Percentiles rank a stretch among this genome's conserved stretches.
Evolutionary conservation across 2,888 invertebrate species (phyloP).

Genomic region (Galeruca laticollis): DNA sequence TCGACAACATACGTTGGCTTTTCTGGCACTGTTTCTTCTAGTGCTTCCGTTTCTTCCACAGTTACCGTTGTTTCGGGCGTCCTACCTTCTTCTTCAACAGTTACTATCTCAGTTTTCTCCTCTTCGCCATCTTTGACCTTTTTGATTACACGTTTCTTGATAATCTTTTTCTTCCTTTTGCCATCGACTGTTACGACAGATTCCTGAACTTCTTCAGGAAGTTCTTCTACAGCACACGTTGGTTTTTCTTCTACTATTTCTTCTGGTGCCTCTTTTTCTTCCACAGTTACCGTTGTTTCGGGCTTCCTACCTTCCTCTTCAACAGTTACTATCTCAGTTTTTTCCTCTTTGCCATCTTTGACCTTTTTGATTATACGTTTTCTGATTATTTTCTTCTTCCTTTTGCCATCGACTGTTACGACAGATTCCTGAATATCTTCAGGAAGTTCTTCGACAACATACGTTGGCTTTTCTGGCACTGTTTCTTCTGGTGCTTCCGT

Average conservation of each 20-base stretch:
- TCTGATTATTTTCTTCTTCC: slow-evolving; percentile 57
- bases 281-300: slow-evolving; percentile 52
- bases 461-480: slow-evolving; percentile 46
- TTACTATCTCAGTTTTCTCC: too few relatives aligned
- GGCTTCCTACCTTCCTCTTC: slow-evolving; percentile 58
- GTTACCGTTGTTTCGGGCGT: too few relatives aligned
- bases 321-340: slow-evolving; percentile 57
- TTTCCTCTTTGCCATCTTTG: slow-evolving; percentile 59
- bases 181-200: too few relatives aligned
- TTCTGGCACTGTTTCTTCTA: slow-evolving; percentile 37
- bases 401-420: slow-evolving; percentile 51
- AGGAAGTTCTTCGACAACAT: slow-evolving; percentile 52
- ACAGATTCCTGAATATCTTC: slow-evolving; percentile 58
- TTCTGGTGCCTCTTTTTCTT: too few relatives aligned
- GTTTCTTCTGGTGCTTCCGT: slow-evolving; percentile 46
- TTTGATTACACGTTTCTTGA: too few relatives aligned
- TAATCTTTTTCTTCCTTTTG: too few relatives aligned
- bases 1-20: slow-evolving; percentile 49
- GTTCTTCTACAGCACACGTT: too few relatives aligned
- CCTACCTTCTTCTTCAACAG: too few relatives aligned
- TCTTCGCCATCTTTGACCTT: too few relatives aligned
- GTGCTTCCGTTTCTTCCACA: too few relatives aligned
- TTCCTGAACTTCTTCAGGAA: too few relatives aligned
- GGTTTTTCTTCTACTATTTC: too few relatives aligned
- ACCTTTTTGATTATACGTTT: slow-evolving; percentile 51